A percentile compares a stretch with the other conserved stretches of the same genome.
phyloP scores from a whole-genome alignment of 2,888 invertebrate genomes.

The Napeogenes sylphis region DNA sequence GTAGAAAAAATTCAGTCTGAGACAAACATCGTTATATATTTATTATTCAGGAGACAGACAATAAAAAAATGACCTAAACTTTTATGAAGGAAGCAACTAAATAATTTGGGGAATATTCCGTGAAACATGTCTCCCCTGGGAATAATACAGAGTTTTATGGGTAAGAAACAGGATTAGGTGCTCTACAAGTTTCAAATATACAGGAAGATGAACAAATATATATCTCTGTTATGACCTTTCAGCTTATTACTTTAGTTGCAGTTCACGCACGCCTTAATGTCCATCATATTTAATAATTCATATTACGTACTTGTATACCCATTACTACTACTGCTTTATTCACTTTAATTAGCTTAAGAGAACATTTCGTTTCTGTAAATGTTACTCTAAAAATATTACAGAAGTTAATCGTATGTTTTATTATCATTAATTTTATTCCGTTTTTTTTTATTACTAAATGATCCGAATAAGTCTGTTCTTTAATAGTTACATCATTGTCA shows the following conservation, averaged over 20 bases:
- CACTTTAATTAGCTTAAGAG: not conserved
- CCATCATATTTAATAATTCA: not conserved
- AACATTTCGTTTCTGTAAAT: not conserved
- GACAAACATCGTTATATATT: conserved; percentile 9
- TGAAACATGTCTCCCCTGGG: conserved; percentile 27
- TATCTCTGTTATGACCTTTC: not conserved
- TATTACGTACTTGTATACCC: not conserved
- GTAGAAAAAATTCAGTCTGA: not conserved
- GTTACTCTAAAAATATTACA: not conserved
- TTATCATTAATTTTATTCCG: not conserved
- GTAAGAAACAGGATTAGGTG: conserved; percentile 32
- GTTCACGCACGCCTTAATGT: not conserved
- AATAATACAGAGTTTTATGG: conserved; percentile 30
- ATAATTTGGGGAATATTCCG: conserved; percentile 28
- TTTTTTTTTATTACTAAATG: not conserved
- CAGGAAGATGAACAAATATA: conserved; percentile 9
- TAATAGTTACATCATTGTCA: too few relatives aligned
- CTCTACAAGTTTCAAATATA: conserved; percentile 13
- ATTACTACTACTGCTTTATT: not conserved
- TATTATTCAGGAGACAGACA: conserved; percentile 17
- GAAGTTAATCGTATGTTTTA: not conserved
- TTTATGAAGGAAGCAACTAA: conserved; percentile 25
- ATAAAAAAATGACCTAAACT: conserved; percentile 20
- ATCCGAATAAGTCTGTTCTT: too few relatives aligned
- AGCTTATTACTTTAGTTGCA: not conserved